phyloP scores from a whole-genome alignment of 2,888 invertebrate species.

The Dichetophora obliterata region DNA sequence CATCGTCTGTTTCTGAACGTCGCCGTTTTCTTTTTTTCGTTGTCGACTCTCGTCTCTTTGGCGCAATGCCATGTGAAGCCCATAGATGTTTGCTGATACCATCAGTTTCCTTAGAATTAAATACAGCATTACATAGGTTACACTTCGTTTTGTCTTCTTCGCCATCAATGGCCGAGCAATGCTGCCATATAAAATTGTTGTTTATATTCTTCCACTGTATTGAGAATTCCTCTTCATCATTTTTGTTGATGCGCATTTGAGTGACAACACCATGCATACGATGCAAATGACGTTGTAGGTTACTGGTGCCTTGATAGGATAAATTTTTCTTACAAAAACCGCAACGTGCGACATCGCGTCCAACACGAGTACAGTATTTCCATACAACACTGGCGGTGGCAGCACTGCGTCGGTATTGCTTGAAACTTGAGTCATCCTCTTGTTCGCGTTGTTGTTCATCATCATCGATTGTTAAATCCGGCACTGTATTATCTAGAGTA shows the following conservation, averaged over 20 bases:
- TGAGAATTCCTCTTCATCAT: slow-evolving; percentile 38
- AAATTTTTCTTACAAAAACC: slow-evolving; percentile 58
- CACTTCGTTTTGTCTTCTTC: slow-evolving; percentile 50
- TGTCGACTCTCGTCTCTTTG: slow-evolving; percentile 6
- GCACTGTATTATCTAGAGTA: slow-evolving; percentile 8
- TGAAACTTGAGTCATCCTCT: slow-evolving; percentile 27
- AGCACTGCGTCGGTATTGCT: slow-evolving; percentile 43
- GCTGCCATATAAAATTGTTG: slow-evolving; percentile 49
- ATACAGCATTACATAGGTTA: slow-evolving; percentile 56
- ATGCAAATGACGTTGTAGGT: slow-evolving; percentile 60
- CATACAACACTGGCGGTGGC: slow-evolving; percentile 54
- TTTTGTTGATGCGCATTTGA: slow-evolving; percentile 45
- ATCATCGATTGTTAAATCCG: background rate
- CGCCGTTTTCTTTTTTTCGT: slow-evolving; percentile 39
- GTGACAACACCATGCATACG: slow-evolving; percentile 60
- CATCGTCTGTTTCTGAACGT: slow-evolving; percentile 45
- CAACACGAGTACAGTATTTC: slow-evolving; percentile 57
- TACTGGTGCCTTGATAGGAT: slow-evolving; percentile 61
- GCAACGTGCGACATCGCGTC: slow-evolving; percentile 57
- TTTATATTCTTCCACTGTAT: slow-evolving; percentile 41
- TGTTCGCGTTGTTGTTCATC: background rate
- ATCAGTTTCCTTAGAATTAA: slow-evolving; percentile 51
- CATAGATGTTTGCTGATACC: slow-evolving; percentile 51
- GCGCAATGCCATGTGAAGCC: slow-evolving; percentile 47
- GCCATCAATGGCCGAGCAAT: slow-evolving; percentile 45